These are phyloP conservation scores for Epistrophella euchroma DNA, from an alignment of 2,888 invertebrate species.

Conservation along the genomic window DNA sequence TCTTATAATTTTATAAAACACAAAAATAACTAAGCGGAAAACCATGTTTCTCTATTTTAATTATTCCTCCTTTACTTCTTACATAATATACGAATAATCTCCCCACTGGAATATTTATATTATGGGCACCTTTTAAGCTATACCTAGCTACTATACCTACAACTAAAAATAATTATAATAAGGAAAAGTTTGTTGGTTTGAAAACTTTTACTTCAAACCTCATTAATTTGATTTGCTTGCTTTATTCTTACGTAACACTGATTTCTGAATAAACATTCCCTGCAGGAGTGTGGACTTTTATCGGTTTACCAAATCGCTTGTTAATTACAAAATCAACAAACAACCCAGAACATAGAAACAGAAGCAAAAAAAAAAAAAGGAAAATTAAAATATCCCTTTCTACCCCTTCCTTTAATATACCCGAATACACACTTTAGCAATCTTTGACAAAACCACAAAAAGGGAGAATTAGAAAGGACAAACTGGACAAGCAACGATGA, in stretches of 20 bases:
- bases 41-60: constrained; percentile 38
- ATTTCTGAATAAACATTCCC: constrained; percentile 30
- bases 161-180: not conserved
- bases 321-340: constrained; percentile 67
- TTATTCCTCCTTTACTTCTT: constrained; percentile 30
- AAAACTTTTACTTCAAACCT: constrained; percentile 34
- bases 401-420: not conserved
- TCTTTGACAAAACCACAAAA: constrained; percentile 25
- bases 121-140: not conserved
- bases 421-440: not conserved
- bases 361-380: not conserved
- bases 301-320: constrained; percentile 56
- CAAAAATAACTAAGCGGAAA: constrained; percentile 39
- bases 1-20: constrained; percentile 18
- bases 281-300: constrained; percentile 21
- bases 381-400: constrained; percentile 1
- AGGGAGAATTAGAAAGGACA: constrained; percentile 7
- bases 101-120: constrained; percentile 27
- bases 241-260: constrained; percentile 58
- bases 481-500: constrained; percentile 16
- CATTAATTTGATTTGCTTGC: constrained; percentile 52
- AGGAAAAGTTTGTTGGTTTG: constrained; percentile 31
- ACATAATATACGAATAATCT: constrained; percentile 7
- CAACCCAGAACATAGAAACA: constrained; percentile 25
- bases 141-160: not conserved